Evolutionary conservation across 2,888 invertebrate genomes (phyloP).

Genomic region (Torymus auratus): DNA sequence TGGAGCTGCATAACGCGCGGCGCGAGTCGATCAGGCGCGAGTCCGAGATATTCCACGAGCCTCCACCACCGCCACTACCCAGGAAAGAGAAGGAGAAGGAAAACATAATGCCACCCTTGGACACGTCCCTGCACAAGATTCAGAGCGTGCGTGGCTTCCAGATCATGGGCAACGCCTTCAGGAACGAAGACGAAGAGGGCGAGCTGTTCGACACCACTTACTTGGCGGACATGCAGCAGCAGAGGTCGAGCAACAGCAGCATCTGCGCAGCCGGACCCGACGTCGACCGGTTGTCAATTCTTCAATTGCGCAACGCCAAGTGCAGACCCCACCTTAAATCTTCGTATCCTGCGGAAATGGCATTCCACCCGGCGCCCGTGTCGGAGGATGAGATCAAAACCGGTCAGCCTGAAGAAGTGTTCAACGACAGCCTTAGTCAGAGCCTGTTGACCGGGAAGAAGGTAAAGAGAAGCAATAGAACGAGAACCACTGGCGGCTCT

Average conservation of each 20-base stretch:
- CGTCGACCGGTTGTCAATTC: slow-evolving; percentile 80
- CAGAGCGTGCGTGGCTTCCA: slow-evolving; percentile 72
- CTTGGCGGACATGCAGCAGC: too few relatives aligned
- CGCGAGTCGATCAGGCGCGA: slow-evolving; percentile 40
- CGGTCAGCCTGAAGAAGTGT: slow-evolving; percentile 70
- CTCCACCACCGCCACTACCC: too few relatives aligned
- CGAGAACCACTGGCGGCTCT: slow-evolving; percentile 59
- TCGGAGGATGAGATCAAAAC: slow-evolving; percentile 83
- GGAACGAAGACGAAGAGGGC: slow-evolving; percentile 88
- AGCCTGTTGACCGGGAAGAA: slow-evolving; percentile 75
- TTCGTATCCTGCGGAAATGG: slow-evolving; percentile 89
- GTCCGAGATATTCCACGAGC: too few relatives aligned
- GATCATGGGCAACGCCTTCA: slow-evolving; percentile 73
- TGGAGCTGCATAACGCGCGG: slow-evolving; percentile 51
- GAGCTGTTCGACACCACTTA: slow-evolving; percentile 88
- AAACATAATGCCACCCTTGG: too few relatives aligned
- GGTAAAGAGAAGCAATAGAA: slow-evolving; percentile 70
- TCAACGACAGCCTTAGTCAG: slow-evolving; percentile 75
- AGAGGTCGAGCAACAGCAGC: too few relatives aligned
- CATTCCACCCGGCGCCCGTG: slow-evolving; percentile 80
- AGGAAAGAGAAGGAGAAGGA: too few relatives aligned
- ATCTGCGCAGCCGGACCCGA: slow-evolving; percentile 60
- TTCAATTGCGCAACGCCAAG: slow-evolving; percentile 88
- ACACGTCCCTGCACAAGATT: slow-evolving; percentile 63
- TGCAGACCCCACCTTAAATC: slow-evolving; percentile 91